Evolutionary conservation across 1,140 invertebrate species (phyloP), one percentile per base, ranked within the genome.

Genomic region (fruit fly (Drosophila melanogaster)): DNA sequence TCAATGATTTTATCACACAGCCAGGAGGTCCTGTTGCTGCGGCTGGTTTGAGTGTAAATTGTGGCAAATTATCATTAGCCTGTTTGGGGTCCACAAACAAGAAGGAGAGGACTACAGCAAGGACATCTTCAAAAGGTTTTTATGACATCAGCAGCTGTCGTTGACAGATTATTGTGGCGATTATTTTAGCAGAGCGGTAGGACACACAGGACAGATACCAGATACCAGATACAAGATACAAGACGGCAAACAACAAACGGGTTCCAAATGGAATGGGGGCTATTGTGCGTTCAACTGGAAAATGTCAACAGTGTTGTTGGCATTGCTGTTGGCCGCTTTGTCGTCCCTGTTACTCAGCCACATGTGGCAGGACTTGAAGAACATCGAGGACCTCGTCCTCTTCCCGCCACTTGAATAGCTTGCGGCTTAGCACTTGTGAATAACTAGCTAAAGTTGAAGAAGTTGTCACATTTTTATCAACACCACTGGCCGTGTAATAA

Each of bases 141-240:
- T 86, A 91, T 90, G 90, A 91, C 90, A 91, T 91, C 83, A 91
- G 87, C 90, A 91, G 86, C 83, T 91, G 90, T 91, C 84, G 90
- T 85, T 91, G 90, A 91, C 90, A 91, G 90, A 91, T 91, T 91
- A 91, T 91, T 91, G 90, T 78, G 84, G 84, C 84, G 84, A 89
- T 89, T 89, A 89, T 89, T 89, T 87, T 74, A 74, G 84, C 79
- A 74, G 77, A 79, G 75, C 60, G 62, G 66, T 54, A 55, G 49
- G 58, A 58, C 59, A 70, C 64, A 46, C 41, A 72, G 38, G 22
- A 19, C 41, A 74, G 53, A 50, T 38, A 56, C 55, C 17, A 37
- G 47, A 67, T 33, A 67, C 55, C 10, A 38, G 49, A 67, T 35
- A 77, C 60, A 60, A 51, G 67, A 41, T 58, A 60, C 61, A 49